These are phyloP conservation scores for Nephotettix cincticeps DNA, from an alignment of 1,140 invertebrate species.

Conservation along the genomic window DNA sequence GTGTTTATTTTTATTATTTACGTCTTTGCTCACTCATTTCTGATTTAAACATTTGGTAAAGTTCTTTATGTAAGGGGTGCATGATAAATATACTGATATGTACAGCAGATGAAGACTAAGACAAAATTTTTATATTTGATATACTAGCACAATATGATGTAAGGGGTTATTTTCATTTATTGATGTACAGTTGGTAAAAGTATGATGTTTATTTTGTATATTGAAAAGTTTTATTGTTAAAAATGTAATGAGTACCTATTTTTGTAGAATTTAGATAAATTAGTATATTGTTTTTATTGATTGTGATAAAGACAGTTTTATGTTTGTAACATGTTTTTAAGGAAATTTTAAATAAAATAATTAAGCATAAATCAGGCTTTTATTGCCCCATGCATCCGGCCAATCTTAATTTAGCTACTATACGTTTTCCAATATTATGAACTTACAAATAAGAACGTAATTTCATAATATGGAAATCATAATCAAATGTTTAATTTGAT, in stretches of 20 bases:
- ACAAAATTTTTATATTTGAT: neutral
- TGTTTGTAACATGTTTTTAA: conserved; percentile 13
- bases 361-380: too few species aligned
- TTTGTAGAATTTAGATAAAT: conserved; percentile 1
- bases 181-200: neutral
- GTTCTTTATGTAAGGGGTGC: neutral
- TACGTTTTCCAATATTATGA: too few species aligned
- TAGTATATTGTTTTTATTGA: neutral
- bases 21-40: neutral
- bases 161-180: neutral
- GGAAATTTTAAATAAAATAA: conserved; percentile 11
- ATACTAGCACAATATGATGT: too few species aligned
- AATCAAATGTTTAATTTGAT: too few species aligned
- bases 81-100: neutral
- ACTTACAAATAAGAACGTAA: too few species aligned
- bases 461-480: too few species aligned
- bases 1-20: neutral
- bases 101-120: neutral
- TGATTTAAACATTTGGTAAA: neutral
- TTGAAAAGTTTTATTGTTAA: neutral
- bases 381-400: too few species aligned
- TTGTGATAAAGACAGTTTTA: conserved; percentile 5
- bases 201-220: conserved; percentile 11
- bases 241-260: neutral
- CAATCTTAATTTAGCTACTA: too few species aligned